Percentiles rank a stretch among this genome's conserved stretches.
Evolutionary conservation across 2,113 vertebrate species (phyloP).

Genomic region (Tympanuchus pallidicinctus): DNA sequence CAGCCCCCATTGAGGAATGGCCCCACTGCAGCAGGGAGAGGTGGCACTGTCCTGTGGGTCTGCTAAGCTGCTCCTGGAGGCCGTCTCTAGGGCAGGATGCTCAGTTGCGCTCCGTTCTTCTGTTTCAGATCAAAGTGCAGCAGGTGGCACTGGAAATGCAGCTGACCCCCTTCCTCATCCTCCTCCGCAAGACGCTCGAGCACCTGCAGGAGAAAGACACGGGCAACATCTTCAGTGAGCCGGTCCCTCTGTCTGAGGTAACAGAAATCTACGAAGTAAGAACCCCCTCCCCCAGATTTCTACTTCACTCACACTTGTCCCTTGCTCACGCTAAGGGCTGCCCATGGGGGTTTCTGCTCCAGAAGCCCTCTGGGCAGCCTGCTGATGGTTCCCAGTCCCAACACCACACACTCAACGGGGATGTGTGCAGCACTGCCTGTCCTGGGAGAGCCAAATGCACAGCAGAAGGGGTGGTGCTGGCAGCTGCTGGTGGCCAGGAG

Average conservation of each 20-base stretch:
- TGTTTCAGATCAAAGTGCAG: constrained; percentile 95
- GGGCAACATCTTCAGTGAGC: constrained; percentile 97
- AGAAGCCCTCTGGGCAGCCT: neutral
- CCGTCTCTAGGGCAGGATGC: neutral
- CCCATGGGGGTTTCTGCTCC: neutral
- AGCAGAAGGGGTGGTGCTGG: neutral
- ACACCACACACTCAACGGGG: neutral
- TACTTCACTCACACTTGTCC: constrained; percentile 73
- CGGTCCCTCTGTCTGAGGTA: constrained; percentile 97
- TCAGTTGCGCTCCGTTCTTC: neutral
- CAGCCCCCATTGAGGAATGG: neutral
- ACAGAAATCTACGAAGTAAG: constrained; percentile 89
- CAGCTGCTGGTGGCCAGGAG: neutral
- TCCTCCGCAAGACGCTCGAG: constrained; percentile 93
- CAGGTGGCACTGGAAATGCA: constrained; percentile 97
- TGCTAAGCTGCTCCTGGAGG: neutral
- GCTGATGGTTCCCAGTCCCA: neutral
- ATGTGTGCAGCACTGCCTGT: neutral
- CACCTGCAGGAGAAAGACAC: constrained; percentile 98
- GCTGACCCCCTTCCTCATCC: constrained; percentile 94
- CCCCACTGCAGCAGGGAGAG: neutral
- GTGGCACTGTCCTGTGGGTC: neutral
- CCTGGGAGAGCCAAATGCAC: neutral
- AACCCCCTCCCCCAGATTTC: constrained; percentile 80
- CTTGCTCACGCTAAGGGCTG: constrained; percentile 19